Conservation (phyloP, 2,888 invertebrate species). For the Cheilosia variabilis region DNA sequence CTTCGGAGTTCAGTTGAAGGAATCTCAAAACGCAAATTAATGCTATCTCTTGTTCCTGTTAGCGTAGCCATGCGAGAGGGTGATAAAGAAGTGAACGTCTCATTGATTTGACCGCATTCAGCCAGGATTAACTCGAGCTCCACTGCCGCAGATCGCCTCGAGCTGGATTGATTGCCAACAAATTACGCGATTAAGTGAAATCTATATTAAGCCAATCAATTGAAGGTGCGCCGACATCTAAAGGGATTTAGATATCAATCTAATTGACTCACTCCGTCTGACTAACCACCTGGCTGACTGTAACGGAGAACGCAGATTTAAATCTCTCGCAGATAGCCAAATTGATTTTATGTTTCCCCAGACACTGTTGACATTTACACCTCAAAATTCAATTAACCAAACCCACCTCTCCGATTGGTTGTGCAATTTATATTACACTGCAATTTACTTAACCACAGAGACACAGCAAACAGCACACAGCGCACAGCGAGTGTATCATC, state of each 20-base stretch:
- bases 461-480: no score
- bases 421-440: constrained; percentile 38
- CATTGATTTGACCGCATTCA: constrained; percentile 29
- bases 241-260: constrained; percentile 65
- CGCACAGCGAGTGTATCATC: constrained; percentile 26
- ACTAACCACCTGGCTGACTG: constrained; percentile 25
- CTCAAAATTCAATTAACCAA: constrained; percentile 66
- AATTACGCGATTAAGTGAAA: constrained; percentile 32
- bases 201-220: constrained; percentile 50
- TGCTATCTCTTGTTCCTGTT: constrained; percentile 8
- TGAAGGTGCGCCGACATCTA: constrained; percentile 67
- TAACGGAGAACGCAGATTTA: constrained; percentile 41
- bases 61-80: constrained; percentile 2
- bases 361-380: constrained; percentile 66
- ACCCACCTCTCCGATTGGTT: constrained; percentile 45
- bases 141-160: constrained; percentile 37
- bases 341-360: constrained; percentile 58
- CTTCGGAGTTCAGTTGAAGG: background rate
- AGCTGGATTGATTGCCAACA: constrained; percentile 53
- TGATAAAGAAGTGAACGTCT: constrained; percentile 21
- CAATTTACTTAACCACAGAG: constrained; percentile 12
- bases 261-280: constrained; percentile 42
- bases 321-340: constrained; percentile 54
- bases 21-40: constrained; percentile 8
- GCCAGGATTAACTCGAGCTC: constrained; percentile 30